Evolutionary conservation across 2,888 invertebrate species (phyloP).

Genomic region (Netelia virgata): DNA sequence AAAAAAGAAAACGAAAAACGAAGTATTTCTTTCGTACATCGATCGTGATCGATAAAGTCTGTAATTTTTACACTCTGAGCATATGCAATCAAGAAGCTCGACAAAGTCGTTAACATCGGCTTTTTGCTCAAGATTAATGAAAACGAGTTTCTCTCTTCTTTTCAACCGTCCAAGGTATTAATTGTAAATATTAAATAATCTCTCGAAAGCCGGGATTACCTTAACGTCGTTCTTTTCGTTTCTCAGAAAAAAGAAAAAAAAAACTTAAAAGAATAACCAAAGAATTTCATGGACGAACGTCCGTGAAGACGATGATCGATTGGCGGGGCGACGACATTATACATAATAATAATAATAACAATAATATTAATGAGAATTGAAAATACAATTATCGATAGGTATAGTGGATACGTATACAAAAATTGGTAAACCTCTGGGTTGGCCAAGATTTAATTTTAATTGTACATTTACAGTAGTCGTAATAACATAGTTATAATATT

Average conservation of each 20-base stretch:
- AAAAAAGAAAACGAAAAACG: neutral
- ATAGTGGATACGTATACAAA: constrained; percentile 20
- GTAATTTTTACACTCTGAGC: constrained; percentile 14
- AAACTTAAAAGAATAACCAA: constrained; percentile 2
- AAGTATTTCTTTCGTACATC: neutral
- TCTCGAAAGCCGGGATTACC: neutral
- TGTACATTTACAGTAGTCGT: constrained; percentile 63
- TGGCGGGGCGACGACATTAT: constrained; percentile 3
- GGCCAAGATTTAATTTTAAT: constrained; percentile 35
- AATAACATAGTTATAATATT: constrained; percentile 36
- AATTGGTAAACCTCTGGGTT: constrained; percentile 3
- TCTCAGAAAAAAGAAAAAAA: constrained; percentile 11
- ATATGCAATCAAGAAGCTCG: constrained; percentile 15
- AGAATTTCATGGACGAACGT: constrained; percentile 18
- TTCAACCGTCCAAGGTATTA: constrained; percentile 47
- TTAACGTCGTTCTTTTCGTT: constrained; percentile 13
- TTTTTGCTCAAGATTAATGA: constrained; percentile 52
- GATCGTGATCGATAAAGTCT: neutral
- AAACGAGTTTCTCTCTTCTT: constrained; percentile 16
- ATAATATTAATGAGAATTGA: neutral
- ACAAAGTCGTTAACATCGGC: constrained; percentile 3
- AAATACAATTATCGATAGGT: constrained; percentile 28
- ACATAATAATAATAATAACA: neutral
- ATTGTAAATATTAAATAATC: constrained; percentile 60
- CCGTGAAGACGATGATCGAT: constrained; percentile 1